Base-by-base conservation (phyloP, 2,888 invertebrate species). In the Meliscaeva auricollis region DNA sequence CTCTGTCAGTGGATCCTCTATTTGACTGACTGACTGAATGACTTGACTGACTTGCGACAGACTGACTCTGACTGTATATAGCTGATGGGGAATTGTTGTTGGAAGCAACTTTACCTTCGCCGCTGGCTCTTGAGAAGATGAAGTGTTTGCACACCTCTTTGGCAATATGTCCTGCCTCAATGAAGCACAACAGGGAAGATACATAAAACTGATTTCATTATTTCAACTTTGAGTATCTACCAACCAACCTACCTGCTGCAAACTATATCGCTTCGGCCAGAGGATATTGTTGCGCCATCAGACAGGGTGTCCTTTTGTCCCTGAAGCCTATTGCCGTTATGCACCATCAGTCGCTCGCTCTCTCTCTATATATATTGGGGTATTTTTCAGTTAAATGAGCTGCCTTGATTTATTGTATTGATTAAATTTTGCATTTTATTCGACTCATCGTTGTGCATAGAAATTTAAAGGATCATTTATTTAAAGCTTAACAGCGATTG, bases 121-220 rank as follows among this genome's bases (percentile, higher is more conserved):
- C 64, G 32, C 3, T 48, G 13, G 46, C 60, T 48, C 41, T 73
- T 17, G 56, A 52, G 56, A 30, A 72, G 72, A 50, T 73, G 62
- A 85, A 85, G 85, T 85, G 81, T 85, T 85, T 85, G 85, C 76
- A 76, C 76, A 85, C 81, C 85, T 85, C 85, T 85, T 73, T 64
- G 64, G 76, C 41, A 76, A 76, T 69, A 77, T 81, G 85, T 85
- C 48, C 70, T 80, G 46, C 35, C 56, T 69, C 74, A 73, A 52
- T 54, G 54, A 15, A 70, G 11, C 38, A 85, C 78, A 83, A 78
- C 73, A 79, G 64, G 48, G 50, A 74, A 48, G 76, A 81, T 81
- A 81, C 81, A 81, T 81, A 69, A 73, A 81, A 77, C 81, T 77
- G 81, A 77, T 81, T 85, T 81, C 81, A 81, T 80, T 81, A 77